A percentile compares a stretch with the other conserved stretches of the same genome.
Evolutionary conservation across 2,888 invertebrate species (phyloP).

Genomic region (Holacanthella duospinosa): DNA sequence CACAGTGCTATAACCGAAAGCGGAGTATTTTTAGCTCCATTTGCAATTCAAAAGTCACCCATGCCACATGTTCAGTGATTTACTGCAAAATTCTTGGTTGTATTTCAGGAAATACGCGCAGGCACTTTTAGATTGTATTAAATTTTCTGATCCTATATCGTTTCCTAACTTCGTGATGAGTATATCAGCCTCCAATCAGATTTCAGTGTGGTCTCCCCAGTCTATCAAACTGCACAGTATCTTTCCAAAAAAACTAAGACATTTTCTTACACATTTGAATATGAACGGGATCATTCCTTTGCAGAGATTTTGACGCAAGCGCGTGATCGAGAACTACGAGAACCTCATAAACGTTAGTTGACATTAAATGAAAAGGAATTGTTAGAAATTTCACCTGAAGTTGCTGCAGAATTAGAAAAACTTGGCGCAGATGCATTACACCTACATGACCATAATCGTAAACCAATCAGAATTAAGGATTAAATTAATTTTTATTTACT

Average conservation of each 20-base stretch:
- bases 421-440: background rate
- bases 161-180: constrained; percentile 25
- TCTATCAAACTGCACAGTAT: constrained; percentile 22
- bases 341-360: background rate
- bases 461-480: background rate
- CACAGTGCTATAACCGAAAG: constrained; percentile 27
- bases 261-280: constrained; percentile 30
- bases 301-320: constrained; percentile 22
- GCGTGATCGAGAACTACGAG: constrained; percentile 2
- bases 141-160: constrained; percentile 25
- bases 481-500: background rate
- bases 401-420: constrained; percentile 6
- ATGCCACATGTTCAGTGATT: constrained; percentile 25
- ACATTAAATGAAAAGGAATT: background rate
- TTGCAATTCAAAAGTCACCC: constrained; percentile 26
- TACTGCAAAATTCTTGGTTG: constrained; percentile 27
- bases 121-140: constrained; percentile 24
- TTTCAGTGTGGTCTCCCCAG: constrained; percentile 27
- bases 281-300: constrained; percentile 27
- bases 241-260: constrained; percentile 20
- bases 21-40: constrained; percentile 27
- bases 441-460: background rate
- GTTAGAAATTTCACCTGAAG: constrained; percentile 5
- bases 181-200: constrained; percentile 29
- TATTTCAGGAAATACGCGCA: constrained; percentile 23